Conservation (phyloP, 2,797 vertebrate genomes). For the Mareca strepera region DNA sequence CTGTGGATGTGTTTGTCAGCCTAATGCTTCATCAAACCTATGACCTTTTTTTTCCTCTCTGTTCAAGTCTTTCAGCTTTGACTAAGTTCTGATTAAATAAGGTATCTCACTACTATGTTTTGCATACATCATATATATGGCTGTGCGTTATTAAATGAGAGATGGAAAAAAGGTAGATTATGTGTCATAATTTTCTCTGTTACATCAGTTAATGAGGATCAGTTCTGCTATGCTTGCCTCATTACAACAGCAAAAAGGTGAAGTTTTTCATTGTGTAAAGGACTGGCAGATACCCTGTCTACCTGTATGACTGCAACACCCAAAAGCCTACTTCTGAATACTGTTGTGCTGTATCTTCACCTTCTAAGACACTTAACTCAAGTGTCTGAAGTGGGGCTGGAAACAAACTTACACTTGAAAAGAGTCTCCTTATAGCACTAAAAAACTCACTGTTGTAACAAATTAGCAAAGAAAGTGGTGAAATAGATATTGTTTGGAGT, state of each 20-base stretch:
- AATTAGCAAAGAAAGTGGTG: not conserved
- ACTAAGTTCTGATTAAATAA: not conserved
- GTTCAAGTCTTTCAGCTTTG: not conserved
- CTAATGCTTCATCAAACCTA: not conserved
- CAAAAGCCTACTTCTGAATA: not conserved
- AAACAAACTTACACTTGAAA: not conserved
- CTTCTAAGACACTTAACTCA: not conserved
- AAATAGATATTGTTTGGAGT: not conserved
- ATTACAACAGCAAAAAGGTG: not conserved
- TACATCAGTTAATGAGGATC: not conserved
- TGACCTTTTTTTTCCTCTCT: not conserved
- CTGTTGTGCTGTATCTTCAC: not conserved
- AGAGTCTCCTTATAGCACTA: not conserved
- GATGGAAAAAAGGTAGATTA: not conserved
- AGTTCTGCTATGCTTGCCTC: not conserved
- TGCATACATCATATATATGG: not conserved
- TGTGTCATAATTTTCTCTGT: not conserved
- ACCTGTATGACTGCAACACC: rapidly evolving
- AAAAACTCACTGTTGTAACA: not conserved
- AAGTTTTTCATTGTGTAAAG: not conserved
- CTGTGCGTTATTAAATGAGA: not conserved
- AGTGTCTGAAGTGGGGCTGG: not conserved
- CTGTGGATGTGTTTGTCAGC: not conserved
- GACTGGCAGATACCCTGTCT: not conserved
- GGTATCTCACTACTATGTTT: not conserved